These are phyloP conservation scores for Caenorhabditis sp. DNA, from an alignment of 2,888 invertebrate species.

Conservation along the genomic window DNA sequence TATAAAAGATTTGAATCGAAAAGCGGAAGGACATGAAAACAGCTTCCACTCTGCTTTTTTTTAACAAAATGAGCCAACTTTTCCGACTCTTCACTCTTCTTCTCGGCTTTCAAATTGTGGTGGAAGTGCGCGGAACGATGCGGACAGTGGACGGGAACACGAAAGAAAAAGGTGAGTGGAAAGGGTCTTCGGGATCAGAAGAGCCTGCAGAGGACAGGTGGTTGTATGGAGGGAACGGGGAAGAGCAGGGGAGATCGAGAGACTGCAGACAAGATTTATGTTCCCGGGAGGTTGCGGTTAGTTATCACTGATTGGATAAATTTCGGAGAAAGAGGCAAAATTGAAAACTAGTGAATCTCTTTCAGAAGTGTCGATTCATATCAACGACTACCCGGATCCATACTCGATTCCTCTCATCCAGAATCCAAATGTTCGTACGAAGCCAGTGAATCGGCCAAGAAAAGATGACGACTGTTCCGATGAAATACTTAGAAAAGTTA, in stretches of 20 bases:
- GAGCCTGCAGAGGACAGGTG: slow-evolving; percentile 9
- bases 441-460: slow-evolving; percentile 9
- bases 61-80: neutral
- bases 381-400: slow-evolving; percentile 20
- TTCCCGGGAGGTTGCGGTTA: slow-evolving; percentile 9
- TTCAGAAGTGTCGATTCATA: slow-evolving; percentile 10
- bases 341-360: neutral
- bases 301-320: neutral
- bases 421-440: slow-evolving; percentile 45
- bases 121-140: slow-evolving; percentile 20
- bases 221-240: neutral
- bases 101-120: slow-evolving; percentile 17
- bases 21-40: slow-evolving; percentile 15
- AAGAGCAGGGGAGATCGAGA: slow-evolving; percentile 3
- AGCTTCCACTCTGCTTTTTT: too few species aligned
- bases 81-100: neutral
- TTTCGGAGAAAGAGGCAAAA: too few species aligned
- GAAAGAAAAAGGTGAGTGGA: slow-evolving; percentile 8
- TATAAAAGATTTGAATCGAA: slow-evolving; percentile 23
- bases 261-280: slow-evolving; percentile 30
- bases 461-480: slow-evolving; percentile 57
- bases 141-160: slow-evolving; percentile 17
- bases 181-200: neutral
- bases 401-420: slow-evolving; percentile 26
- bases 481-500: slow-evolving; percentile 61